Evolutionary conservation across 1,140 invertebrate genomes (phyloP), one percentile per base, ranked within the genome.

Genomic region (Listronotus bonariensis): DNA sequence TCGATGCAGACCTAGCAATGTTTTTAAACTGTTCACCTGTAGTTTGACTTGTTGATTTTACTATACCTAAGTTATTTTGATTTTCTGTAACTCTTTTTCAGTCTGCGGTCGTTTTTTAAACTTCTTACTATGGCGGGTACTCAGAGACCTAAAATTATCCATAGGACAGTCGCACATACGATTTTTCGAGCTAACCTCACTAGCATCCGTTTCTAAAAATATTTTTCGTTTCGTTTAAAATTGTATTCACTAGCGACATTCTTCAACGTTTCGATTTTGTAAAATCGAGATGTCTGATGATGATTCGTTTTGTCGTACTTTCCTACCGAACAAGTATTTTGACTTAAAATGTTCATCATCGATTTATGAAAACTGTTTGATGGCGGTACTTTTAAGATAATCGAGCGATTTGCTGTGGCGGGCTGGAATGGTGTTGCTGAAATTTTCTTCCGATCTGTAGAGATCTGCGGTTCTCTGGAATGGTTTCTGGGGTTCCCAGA

Each of bases 351-450:
- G 45, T 70, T 70, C 20, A 18, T 59, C 60, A 67, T 52, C 9
- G 72, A 72, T 61, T 63, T 64, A 51, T 72, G 70, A 45, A 68
- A 67, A 51, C 48, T 65, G 52, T 65, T 74, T 52, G 52, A 56
- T 56, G 68, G 65, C 52, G 58, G 46, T 26, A 69, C 64, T 58
- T 68, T 67, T n/a, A 32, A 92, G 74, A 69, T 92, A 90, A 75
- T 92, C 90, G 40, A 92, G 74, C 0, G 90, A 92, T 73, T 92
- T 92, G 74, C 89, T 92, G 74, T 92, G 90, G 48, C 89, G 80
- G 1, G 89, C 85, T 5, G 88, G 88, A 31, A 89, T 74, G 1
- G 82, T 75, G 3, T 82, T 77, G 76, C 68, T 59, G 67, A 78
- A 11, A 75, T 74, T 14, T 73, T 73, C 67, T 11, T 63, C 68